Conservation (phyloP, 1,140 invertebrate genomes). For the Centruroides sculpturatus region DNA sequence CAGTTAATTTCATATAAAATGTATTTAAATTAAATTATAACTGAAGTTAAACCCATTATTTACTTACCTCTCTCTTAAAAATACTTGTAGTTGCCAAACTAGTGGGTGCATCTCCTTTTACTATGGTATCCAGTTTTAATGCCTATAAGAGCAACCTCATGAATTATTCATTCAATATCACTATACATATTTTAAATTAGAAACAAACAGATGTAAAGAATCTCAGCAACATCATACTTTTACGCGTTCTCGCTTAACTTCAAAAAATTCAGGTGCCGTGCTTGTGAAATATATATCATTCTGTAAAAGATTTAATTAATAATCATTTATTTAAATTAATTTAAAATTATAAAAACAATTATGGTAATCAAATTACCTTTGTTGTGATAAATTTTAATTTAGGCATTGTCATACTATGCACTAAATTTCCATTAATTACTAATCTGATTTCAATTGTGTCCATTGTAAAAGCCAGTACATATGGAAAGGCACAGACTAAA, state of each 20-base stretch:
- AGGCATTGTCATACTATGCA: slow-evolving; percentile 70
- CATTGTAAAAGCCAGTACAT: slow-evolving; percentile 69
- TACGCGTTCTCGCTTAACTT: slow-evolving; percentile 34
- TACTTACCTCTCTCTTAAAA: slow-evolving; percentile 46
- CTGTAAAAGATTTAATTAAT: slow-evolving; percentile 27
- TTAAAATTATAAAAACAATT: neutral
- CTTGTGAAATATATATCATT: slow-evolving; percentile 59
- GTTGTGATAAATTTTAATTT: slow-evolving; percentile 52
- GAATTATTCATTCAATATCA: too few relatives aligned
- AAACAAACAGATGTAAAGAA: too few relatives aligned
- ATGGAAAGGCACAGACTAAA: slow-evolving; percentile 74
- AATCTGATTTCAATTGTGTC: slow-evolving; percentile 73
- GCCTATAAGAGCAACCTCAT: neutral
- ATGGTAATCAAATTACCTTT: slow-evolving; percentile 32
- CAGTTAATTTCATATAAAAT: too few relatives aligned
- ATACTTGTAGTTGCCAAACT: slow-evolving; percentile 61
- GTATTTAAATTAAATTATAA: too few relatives aligned
- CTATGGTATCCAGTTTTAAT: slow-evolving; percentile 67
- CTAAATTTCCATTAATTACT: slow-evolving; percentile 75
- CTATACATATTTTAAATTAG: too few relatives aligned
- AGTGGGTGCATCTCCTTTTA: slow-evolving; percentile 69
- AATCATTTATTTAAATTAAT: too few relatives aligned
- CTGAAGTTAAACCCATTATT: too few relatives aligned
- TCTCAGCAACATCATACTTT: slow-evolving; percentile 19
- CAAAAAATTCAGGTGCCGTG: slow-evolving; percentile 51